Evolutionary conservation across 2,797 vertebrate genomes (phyloP).

Genomic region (Spinibarbus caldwelli): DNA sequence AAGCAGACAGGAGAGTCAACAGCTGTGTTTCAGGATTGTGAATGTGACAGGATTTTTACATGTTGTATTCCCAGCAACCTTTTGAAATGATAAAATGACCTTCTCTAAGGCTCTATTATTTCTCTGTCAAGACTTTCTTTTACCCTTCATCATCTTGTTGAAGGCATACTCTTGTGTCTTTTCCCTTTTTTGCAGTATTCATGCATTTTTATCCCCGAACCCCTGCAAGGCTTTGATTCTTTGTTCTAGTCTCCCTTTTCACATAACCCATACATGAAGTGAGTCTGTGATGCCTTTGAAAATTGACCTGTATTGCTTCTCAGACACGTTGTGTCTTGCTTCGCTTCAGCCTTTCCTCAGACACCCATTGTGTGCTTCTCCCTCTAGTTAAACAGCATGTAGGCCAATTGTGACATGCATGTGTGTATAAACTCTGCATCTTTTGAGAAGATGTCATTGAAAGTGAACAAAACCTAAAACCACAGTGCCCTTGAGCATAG

Average conservation of each 20-base stretch:
- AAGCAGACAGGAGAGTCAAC: slow-evolving; percentile 20
- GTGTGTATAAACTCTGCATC: slow-evolving; percentile 20
- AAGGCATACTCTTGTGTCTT: slow-evolving; percentile 38
- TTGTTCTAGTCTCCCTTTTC: slow-evolving; percentile 56
- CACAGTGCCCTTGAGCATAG: not conserved
- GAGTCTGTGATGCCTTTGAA: slow-evolving; percentile 54
- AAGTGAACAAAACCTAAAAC: slow-evolving; percentile 50
- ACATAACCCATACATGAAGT: slow-evolving; percentile 41
- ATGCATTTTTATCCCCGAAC: slow-evolving; percentile 27
- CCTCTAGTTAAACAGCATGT: slow-evolving; percentile 39
- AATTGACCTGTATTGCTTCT: slow-evolving; percentile 43
- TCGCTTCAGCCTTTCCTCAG: slow-evolving; percentile 36
- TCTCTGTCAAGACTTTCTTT: not conserved
- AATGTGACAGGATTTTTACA: not conserved
- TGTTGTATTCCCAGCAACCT: slow-evolving; percentile 18
- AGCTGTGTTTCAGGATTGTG: slow-evolving; percentile 42
- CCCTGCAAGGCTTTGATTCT: slow-evolving; percentile 56
- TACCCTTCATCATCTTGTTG: slow-evolving; percentile 18
- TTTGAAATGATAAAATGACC: slow-evolving; percentile 50
- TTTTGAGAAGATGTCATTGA: slow-evolving; percentile 32
- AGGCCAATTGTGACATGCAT: slow-evolving; percentile 20
- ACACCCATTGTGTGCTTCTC: slow-evolving; percentile 34
- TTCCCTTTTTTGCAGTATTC: slow-evolving; percentile 44
- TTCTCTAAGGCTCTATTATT: slow-evolving; percentile 38
- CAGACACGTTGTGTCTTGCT: slow-evolving; percentile 55